Base-by-base conservation (phyloP, 2,888 invertebrate genomes). In the Siphlonurus alternatus region DNA sequence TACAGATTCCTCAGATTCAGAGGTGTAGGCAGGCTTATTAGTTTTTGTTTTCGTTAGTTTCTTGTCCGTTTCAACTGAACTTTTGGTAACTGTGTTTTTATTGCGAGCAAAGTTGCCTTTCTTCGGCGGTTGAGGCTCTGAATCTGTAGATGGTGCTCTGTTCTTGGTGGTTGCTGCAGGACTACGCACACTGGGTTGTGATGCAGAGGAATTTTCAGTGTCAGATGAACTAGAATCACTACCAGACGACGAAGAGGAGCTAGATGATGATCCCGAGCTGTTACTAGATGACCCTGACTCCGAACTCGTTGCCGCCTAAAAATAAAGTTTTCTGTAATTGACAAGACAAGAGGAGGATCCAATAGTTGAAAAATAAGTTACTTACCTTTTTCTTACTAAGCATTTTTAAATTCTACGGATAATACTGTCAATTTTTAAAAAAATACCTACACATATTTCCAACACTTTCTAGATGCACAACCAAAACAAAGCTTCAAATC, bases 1-100 rank as follows among this genome's bases (percentile, higher is more conserved):
- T 1, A 78, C 76, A 7, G 75, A 70, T 23, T 84, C 84, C 68
- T 84, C 85, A 2, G 71, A 70, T 66, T 85, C 85, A 68, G 83
- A 84, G 1, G 84, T 83, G 61, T 82, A 82, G 19, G 78, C 67
- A 18, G 68, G 53, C 1, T 61, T 62, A 7, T 59, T n/a, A 10
- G 62, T 62, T 65, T 59, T 62, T 23, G 59, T 65, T 60, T 65
- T 65, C n/a, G 23, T 59, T 62, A 59, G 54, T 1, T 61, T 23
- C 19, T 25, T 61, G 18, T 65, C 65, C 19, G 61, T 51, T 2
- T 38, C 59, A 3, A 59, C 15, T 20, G 62, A 19, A 15, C 53
- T 51, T 18, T 56, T 65, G 7, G 65, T 19, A 7, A 59, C 18
- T 1, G 56, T 15, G 23, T 19, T 61, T 51, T 65, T 65, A 23